Evolutionary conservation across 1,140 invertebrate species (phyloP), one percentile per base, ranked within the genome.

Genomic region (Dufourea novaeangliae): DNA sequence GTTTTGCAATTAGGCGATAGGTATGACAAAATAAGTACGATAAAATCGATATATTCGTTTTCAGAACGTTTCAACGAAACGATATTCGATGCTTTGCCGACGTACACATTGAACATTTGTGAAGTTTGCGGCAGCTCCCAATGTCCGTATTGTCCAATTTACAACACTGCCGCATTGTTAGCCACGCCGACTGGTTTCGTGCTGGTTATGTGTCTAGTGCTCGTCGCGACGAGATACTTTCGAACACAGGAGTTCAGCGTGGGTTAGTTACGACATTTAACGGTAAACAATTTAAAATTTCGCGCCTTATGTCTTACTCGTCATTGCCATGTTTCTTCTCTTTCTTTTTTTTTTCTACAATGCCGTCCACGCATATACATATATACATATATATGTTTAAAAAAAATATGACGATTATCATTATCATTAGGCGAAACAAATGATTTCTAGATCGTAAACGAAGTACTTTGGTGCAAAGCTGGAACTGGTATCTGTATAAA

Each of bases 61-160:
- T n/a, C 93, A 97, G 98, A 98, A 91, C 95, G 97, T 59, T 98
- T 97, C 93, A 98, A 98, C 88, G 97, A 98, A 93, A 96, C 96
- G 0, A 96, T 99, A 91, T 98, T 98, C 87, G 97, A 98, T 88
- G 95, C 97, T 2, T 94, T 97, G 59, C 95, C 97, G 32, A 96
- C 98, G 3, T 98, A 98, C 90, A 93, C 97, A 20, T 92, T 99
- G 34, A 98, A 98, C 90, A 98, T 99, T 80, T 99, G 98, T 89
- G 97, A 99, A 89, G 98, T 99, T n/a, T 99, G 98, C 90, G 98
- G 98, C 41, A 99, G 98, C 27, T 99, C 97, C 57, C 98, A 99
- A 90, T 99, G 98, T 93, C 98, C 98, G 0, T 99, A 99, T 90
- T 99, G 98, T 92, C 96, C 97, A 32, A 97, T 97, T 82, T 98